Evolutionary conservation across 2,113 vertebrate species (phyloP).

Genomic region (Sterrhoptilus dennistouni): DNA sequence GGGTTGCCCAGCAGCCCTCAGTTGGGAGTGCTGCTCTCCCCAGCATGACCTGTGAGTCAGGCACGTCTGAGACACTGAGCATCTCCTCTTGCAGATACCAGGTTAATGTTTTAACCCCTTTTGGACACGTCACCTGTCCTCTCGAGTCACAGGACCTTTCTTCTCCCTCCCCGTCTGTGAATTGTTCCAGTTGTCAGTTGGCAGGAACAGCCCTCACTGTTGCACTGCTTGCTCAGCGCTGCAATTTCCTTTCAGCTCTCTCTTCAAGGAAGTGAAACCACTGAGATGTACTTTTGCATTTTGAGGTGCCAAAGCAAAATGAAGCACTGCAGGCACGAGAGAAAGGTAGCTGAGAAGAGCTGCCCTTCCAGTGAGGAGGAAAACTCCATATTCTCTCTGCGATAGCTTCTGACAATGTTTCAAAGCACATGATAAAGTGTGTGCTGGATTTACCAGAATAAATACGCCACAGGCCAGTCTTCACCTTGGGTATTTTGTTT

Average conservation of each 20-base stretch:
- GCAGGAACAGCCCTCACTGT: background rate
- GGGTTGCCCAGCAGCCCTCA: rapidly evolving
- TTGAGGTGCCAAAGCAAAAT: conserved; percentile 28
- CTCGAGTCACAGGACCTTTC: background rate
- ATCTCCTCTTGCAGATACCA: background rate
- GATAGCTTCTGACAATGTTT: background rate
- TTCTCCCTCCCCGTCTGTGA: background rate
- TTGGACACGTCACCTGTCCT: background rate
- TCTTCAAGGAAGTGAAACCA: conserved; percentile 67
- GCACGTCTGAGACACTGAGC: rapidly evolving
- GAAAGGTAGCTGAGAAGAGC: background rate
- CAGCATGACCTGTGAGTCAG: rapidly evolving
- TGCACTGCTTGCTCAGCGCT: conserved; percentile 13
- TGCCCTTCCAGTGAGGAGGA: background rate
- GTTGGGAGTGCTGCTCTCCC: rapidly evolving
- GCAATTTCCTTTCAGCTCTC: conserved; percentile 33
- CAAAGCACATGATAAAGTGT: background rate
- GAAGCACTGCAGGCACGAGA: background rate
- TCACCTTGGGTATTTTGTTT: background rate
- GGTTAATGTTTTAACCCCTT: background rate
- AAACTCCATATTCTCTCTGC: rapidly evolving
- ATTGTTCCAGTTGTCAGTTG: background rate
- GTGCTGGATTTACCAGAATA: background rate
- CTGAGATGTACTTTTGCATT: background rate
- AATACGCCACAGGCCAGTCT: background rate